Evolutionary conservation across 2,797 vertebrate species (phyloP), one percentile per base, ranked within the genome.

Genomic region (Arremon brunneinucha): DNA sequence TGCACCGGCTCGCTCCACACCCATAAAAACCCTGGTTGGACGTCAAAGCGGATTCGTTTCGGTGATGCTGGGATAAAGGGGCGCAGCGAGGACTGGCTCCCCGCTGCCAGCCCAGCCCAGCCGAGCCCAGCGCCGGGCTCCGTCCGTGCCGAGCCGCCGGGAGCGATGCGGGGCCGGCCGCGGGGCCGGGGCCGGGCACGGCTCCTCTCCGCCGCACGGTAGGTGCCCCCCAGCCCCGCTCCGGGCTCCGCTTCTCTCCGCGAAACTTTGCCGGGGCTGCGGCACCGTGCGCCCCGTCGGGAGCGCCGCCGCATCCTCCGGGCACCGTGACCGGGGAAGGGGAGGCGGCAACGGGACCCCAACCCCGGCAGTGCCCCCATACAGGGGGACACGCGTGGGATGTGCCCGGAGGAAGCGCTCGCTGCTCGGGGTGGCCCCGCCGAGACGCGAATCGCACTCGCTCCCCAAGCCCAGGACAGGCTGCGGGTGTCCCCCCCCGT

Each of bases 41-140:
- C 98, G 97, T 97, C 97, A 97, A 97, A 92, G 88, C 97, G 96
- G 97, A 98, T 97, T 98, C 91, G 97, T 97, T 97, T 97, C 96
- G 79, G 96, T 89, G 97, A 96, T 97, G 98, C 98, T 97, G 97
- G 97, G 97, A 96, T 98, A 97, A 98, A 98, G 97, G 96, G 96
- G 96, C 96, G 97, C 97, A 97, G 96, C 96, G 91, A 96, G 96
- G 92, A 98, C 98, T 98, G 97, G 98, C 98, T 98, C 97, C 97
- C 97, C 98, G 96, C 97, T 95, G 96, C 98, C 97, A 97, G 97
- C 97, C 97, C 96, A 97, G 97, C 97, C 97, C 96, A 74, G 71
- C 55, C 55, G 34, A 74, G 97, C 98, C 97, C 98, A 95, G 97
- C 97, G 96, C 77, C 77, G 94, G 96, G 97, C 97, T 95, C 95